Base-by-base conservation (phyloP, 2,797 vertebrate species). In the Lutjanus campechanus region DNA sequence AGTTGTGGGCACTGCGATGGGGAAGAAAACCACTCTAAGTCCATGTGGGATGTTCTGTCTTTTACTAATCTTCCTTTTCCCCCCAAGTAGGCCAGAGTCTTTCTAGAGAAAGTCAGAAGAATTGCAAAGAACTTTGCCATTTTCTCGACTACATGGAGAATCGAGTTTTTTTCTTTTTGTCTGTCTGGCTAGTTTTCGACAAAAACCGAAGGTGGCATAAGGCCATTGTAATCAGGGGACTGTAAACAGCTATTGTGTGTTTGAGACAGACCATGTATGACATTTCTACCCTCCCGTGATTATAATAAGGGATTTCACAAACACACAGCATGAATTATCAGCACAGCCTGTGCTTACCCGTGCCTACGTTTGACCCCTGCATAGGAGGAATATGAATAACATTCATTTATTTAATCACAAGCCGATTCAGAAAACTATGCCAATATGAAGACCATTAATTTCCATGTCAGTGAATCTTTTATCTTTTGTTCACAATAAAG, bases 1-100 rank as follows among this genome's bases (percentile, higher is more conserved):
- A 88, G 85, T 83, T 90, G 88, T 90, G 92, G 92, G 92, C 87
- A 78, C 66, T 70, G 77, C 29, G 56, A 75, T 80, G 73, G 58
- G 65, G 66, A 89, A 86, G 87, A 90, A 91, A 94, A 90, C 70
- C 85, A 73, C 79, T 89, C 77, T 88, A 87, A 94, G 85, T 84
- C 90, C 79, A 79, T 77, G 91, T 90, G 91, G 93, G 89, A 89
- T 90, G 88, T 83, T 85, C 75, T 77, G 82, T 81, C 86, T 90
- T 90, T 73, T 58, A 51, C 83, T 93, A 89, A 93, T 93, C 91
- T 89, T 67, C 70, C 46, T 46, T 81, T 84, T 12, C 43, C 69
- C 69, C 49, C 75, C 79, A 86, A 90, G 76, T 89, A 88, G 89
- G 84, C 79, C 85, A 84, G 44, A 89, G 62, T 69, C 75, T 83